Percentiles rank a stretch among this genome's conserved stretches.
These are phyloP conservation scores for Drosophila novamexicana DNA, from an alignment of 1,140 invertebrate genomes.

Conservation along the genomic window DNA sequence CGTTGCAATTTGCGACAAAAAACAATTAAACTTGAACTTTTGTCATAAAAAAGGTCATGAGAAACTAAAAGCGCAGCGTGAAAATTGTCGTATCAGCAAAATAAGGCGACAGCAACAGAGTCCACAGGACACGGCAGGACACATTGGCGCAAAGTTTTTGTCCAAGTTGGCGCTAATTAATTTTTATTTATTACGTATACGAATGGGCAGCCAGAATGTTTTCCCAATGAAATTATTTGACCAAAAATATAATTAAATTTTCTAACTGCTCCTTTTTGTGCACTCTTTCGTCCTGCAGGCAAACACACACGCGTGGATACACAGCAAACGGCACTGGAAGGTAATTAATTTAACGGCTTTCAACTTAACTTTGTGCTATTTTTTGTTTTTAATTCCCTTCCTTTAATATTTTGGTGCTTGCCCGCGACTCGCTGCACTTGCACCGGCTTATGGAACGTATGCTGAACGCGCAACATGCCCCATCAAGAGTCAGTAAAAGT, in stretches of 20 bases:
- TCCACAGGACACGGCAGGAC: conserved; percentile 23
- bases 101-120: conserved; percentile 56
- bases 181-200: conserved; percentile 76
- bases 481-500: background rate
- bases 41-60: conserved; percentile 62
- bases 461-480: conserved; percentile 48
- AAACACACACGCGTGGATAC: conserved; percentile 72
- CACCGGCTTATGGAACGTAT: conserved; percentile 40
- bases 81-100: conserved; percentile 70
- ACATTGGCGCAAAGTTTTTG: conserved; percentile 38
- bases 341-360: conserved; percentile 70
- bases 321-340: conserved; percentile 75
- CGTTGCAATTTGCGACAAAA: conserved; percentile 58
- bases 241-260: conserved; percentile 69
- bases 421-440: conserved; percentile 21
- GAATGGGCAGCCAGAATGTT: conserved; percentile 39
- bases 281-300: conserved; percentile 51
- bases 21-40: conserved; percentile 83
- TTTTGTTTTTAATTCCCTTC: conserved; percentile 5
- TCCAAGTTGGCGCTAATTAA: conserved; percentile 75
- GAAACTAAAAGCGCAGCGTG: conserved; percentile 61
- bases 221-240: conserved; percentile 60
- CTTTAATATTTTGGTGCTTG: conserved; percentile 6
- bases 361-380: conserved; percentile 14
- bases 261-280: conserved; percentile 45